phyloP scores from a whole-genome alignment of 1,140 invertebrate genomes.

The Asbolus verrucosus region DNA sequence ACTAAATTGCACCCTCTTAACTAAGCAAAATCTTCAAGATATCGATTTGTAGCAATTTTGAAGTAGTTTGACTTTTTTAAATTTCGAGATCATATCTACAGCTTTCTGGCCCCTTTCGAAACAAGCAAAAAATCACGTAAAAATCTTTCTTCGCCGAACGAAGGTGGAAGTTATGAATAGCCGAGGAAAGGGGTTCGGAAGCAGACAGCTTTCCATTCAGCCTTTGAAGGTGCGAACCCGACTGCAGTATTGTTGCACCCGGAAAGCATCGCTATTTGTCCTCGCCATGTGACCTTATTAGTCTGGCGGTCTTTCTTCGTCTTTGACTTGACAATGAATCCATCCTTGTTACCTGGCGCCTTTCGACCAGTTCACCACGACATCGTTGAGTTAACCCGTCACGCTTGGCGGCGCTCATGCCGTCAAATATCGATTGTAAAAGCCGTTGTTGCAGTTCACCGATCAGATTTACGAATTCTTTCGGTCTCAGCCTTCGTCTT shows the following conservation, averaged over 20 bases:
- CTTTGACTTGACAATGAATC: neutral
- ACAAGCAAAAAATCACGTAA: too few species aligned
- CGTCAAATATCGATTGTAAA: slow-evolving; percentile 47
- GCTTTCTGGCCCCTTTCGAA: too few species aligned
- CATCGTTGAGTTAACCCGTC: neutral
- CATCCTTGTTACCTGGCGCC: slow-evolving; percentile 42
- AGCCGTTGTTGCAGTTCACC: neutral
- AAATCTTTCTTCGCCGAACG: too few species aligned
- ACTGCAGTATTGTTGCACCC: slow-evolving; percentile 20
- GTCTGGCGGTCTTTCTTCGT: slow-evolving; percentile 10
- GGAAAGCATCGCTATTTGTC: slow-evolving; percentile 24
- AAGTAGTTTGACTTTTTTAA: too few species aligned
- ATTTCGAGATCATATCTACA: too few species aligned
- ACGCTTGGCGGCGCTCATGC: slow-evolving; percentile 18
- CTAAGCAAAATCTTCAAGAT: too few species aligned
- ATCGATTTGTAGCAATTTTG: too few species aligned
- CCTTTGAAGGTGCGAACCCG: neutral
- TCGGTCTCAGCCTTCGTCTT: too few species aligned
- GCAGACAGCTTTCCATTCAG: neutral
- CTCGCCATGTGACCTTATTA: slow-evolving; percentile 21
- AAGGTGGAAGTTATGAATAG: too few species aligned
- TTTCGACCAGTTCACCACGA: slow-evolving; percentile 28
- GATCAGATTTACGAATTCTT: too few species aligned
- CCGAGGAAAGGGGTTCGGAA: too few species aligned
- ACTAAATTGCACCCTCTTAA: too few species aligned